Base-by-base conservation (phyloP, 2,888 invertebrate species). In the Macrosoma leucophasiata region DNA sequence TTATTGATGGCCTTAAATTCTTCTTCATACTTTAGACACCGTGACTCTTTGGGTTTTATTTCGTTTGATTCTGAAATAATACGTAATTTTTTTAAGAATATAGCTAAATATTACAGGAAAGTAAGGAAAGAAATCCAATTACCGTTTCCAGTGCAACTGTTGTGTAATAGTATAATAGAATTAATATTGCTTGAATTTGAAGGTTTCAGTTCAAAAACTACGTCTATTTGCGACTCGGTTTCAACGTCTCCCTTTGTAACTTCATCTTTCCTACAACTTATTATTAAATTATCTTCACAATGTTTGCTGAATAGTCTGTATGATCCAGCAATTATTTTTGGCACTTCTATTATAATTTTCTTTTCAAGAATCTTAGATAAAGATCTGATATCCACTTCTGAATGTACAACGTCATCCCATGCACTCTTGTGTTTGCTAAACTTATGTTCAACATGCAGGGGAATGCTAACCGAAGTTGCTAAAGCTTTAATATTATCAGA, bases 281-380 rank as follows among this genome's bases (percentile, higher is more conserved):
- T 67, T 6, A 75, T 52, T 8, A 79, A 41, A 41, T 73, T 76
- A 22, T 73, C 68, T 5, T 56, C 55, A 33, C 54, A 59, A 12
- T 50, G 57, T 44, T 72, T 67, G 33, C 64, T 70, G 25, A 74
- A 62, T 19, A 78, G 41, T 35, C 53, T 66, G 21, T 62, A 75
- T 1, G 77, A 62, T 3, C 72, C 73, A 26, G 59, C 58, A 24
- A 82, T 58, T 19, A 71, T 29, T 47, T 73, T 76, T 0, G 82
- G 82, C 8, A 82, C 56, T 57, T 78, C 70, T 5, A 81, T 39
- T 3, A 75, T 48, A 20, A 81, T 69, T 58, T 63, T 74, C 49
- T 76, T 79, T 44, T 77, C 73, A 10, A 82, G 52, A 39, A 78
- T 68, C 52, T 72, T 81, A 1, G 73, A 68, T 11, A 82, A 48